A percentile compares a stretch with the other conserved stretches of the same genome.
These are phyloP conservation scores for Toxotes chatareus DNA, from an alignment of 2,113 vertebrate genomes.

Conservation along the genomic window DNA sequence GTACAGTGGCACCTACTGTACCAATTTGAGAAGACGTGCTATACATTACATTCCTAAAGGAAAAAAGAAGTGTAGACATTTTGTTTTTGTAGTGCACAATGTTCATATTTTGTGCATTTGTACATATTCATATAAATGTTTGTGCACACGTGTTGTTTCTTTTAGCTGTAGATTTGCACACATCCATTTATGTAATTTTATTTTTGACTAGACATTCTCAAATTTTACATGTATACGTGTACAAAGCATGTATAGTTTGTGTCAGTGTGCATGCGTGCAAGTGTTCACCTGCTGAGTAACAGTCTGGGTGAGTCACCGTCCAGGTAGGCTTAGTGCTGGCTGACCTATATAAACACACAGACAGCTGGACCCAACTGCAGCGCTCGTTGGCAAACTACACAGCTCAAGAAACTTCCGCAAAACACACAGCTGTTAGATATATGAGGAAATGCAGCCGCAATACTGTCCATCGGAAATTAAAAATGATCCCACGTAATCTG, in stretches of 20 bases:
- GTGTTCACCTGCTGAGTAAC: constrained; percentile 58
- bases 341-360: constrained; percentile 69
- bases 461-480: constrained; percentile 38
- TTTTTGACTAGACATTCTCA: no score
- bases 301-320: constrained; percentile 51
- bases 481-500: constrained; percentile 40
- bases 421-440: constrained; percentile 41
- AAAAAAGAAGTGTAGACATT: not conserved
- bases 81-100: not conserved
- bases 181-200: not conserved
- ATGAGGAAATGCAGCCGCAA: constrained; percentile 22
- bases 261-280: constrained; percentile 2
- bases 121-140: no score
- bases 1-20: not conserved
- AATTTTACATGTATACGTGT: no score
- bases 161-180: not conserved
- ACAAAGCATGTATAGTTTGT: not conserved
- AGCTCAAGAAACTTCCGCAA: not conserved
- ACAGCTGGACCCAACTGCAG: constrained; percentile 57
- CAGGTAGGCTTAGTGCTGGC: constrained; percentile 72
- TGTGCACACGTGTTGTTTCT: no score
- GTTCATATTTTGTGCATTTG: no score
- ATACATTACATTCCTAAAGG: not conserved
- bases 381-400: constrained; percentile 24
- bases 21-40: not conserved